Base-by-base conservation (phyloP, 92 coral and sea anemone species). In the Epizoanthus rinbou region DNA sequence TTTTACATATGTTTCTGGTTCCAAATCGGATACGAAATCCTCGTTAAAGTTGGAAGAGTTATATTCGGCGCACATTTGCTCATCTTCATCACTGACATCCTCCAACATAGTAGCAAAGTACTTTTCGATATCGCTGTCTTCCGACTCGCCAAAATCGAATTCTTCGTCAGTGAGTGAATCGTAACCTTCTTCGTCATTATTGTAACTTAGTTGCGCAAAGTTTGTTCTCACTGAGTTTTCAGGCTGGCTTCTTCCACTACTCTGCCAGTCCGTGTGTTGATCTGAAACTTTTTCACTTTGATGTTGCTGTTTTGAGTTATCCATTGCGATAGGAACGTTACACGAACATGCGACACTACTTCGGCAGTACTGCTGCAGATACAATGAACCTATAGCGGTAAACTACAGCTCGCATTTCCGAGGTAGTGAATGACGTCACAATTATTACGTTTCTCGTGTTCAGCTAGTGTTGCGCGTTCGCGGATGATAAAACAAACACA, bases 51-150 rank as follows among this genome's bases (percentile, higher is more conserved):
- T 41, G 9, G 22, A 71, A 16, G 6, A 41, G 54, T 50, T n/a
- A 33, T 59, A 35, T 11, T 13, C 14, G 22, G 16, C 69, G 1
- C 8, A 16, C 10, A 37, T 62, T 2, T 37, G 17, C 41, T 39
- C 43, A 8, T 57, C 67, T 60, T 78, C 82, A 0, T 78, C 28
- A 9, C 16, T 37, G 3, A 78, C n/a, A 16, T 62, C 57, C 62
- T 39, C 37, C 24, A 78, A 23, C 69, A 78, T 21, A 59, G 41
- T n/a, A 62, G 59, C 64, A 78, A 78, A 78, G 24, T 78, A 78
- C n/a, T 41, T 62, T 62, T 78, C 82, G 17, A 78, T 52, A 41
- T 78, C 82, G 16, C 82, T 41, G 21, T 78, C 82, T 78, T 52
- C 22, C 3, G 82, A 43, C 2, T 41, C 52, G 14, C 43, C 7